phyloP scores from a whole-genome alignment of 1,140 invertebrate genomes.

The Aphaenogaster ashmeadi region DNA sequence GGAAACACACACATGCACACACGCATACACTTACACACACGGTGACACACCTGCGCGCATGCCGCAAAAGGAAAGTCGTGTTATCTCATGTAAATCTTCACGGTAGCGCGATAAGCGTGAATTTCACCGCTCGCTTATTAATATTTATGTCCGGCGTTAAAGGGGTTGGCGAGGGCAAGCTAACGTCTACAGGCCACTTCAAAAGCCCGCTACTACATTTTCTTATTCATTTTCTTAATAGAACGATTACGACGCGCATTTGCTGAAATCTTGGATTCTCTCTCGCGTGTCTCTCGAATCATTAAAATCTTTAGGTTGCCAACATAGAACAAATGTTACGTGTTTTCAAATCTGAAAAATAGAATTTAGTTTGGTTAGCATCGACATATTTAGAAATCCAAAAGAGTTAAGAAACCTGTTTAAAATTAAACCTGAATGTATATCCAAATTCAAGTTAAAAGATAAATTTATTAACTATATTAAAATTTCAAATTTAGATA shows the following conservation, averaged over 20 bases:
- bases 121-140: conserved; percentile 84
- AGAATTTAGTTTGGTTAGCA: neutral
- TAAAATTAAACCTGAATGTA: conserved; percentile 12
- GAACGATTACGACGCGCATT: conserved; percentile 8
- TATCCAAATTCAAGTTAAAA: neutral
- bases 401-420: neutral
- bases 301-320: neutral
- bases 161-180: conserved; percentile 72
- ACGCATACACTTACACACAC: conserved; percentile 41
- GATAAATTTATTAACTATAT: neutral
- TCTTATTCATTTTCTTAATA: conserved; percentile 18
- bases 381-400: neutral
- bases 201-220: conserved; percentile 64
- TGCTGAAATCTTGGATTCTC: neutral
- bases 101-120: conserved; percentile 85
- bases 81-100: conserved; percentile 85
- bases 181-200: conserved; percentile 74
- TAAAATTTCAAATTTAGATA: neutral
- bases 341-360: neutral
- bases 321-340: neutral
- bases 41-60: conserved; percentile 62
- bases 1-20: conserved; percentile 57
- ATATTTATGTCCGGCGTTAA: conserved; percentile 84
- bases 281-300: neutral
- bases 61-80: conserved; percentile 80